Base-by-base conservation (phyloP, 1,140 invertebrate genomes). In the Campoletis sonorensis region DNA sequence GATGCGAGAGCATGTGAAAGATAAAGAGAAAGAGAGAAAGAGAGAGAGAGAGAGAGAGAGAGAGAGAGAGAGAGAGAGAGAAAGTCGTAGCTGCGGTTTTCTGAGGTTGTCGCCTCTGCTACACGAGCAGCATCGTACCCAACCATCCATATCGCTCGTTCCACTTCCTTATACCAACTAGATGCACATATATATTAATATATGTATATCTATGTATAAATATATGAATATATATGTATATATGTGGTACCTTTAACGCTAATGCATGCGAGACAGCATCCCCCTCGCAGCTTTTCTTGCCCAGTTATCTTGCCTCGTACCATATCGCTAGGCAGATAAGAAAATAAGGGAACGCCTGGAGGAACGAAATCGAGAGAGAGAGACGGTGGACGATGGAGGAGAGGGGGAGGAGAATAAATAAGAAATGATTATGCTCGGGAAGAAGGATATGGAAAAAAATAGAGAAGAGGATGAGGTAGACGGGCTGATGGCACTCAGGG, bases 191-290 rank as follows among this genome's bases (percentile, higher is more conserved):
- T 64, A 13, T 26, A 27, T 64, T 2, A 27, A 64, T 1, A 10
- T 26, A 13, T n/a, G 8, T 45, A 45, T 45, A 21, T 54, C n/a
- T 54, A 21, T 8, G 61, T n/a, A n/a, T n/a, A n/a, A n/a, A n/a
- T n/a, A n/a, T n/a, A n/a, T n/a, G n/a, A n/a, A 26, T 64, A 64
- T 1, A 10, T 26, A 13, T n/a, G 8, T 45, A 45, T 45, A 21
- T 54, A 54, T 54, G 10, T 8, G 61, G 51, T 64, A 77, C 73
- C 73, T 58, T 54, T 40, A 33, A 21, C 37, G 58, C 61, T 78
- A 78, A 78, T 78, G 76, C 76, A 78, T 37, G 76, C 76, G 67
- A 70, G 21, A 37, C 51, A 67, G 76, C 76, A 64, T 23, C 58
- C 76, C 75, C 23, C 15, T 21, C 26, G 67, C 30, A 70, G 67